Conservation (phyloP, 2,113 vertebrate genomes). For the Bombycilla garrulus region DNA sequence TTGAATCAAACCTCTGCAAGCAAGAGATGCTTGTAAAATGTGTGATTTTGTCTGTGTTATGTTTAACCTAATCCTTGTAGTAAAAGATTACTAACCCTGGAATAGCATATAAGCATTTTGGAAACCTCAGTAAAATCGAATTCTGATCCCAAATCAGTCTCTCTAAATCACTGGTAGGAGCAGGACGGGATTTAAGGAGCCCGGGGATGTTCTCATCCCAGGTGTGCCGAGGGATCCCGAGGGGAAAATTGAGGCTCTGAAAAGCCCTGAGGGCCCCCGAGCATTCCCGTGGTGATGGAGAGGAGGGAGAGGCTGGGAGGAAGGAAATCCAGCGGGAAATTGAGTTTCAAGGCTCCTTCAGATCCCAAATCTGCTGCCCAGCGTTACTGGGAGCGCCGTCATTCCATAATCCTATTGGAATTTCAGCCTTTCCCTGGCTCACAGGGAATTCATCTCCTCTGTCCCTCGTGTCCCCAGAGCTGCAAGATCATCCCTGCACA, state of each 20-base stretch:
- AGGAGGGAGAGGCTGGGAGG: too few relatives aligned
- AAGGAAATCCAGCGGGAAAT: background rate
- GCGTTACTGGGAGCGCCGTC: rapidly evolving
- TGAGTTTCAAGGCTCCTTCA: too few relatives aligned
- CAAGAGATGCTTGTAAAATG: too few relatives aligned
- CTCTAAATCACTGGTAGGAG: background rate
- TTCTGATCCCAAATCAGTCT: too few relatives aligned
- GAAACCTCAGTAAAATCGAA: too few relatives aligned
- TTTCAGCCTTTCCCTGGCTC: background rate
- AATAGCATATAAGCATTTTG: too few relatives aligned
- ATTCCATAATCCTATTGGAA: background rate
- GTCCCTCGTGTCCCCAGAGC: background rate
- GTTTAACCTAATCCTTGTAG: too few relatives aligned
- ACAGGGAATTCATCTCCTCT: background rate
- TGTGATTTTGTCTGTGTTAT: too few relatives aligned
- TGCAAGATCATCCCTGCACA: background rate
- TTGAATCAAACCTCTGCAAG: too few relatives aligned
- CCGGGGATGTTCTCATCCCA: background rate
- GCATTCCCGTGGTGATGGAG: background rate
- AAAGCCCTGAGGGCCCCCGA: background rate
- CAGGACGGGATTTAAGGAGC: background rate
- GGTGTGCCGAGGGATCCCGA: background rate
- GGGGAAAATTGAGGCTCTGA: background rate
- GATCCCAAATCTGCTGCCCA: background rate
- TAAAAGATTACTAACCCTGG: too few relatives aligned